phyloP scores from a whole-genome alignment of 2,113 vertebrate genomes.

The Pseudois nayaur region DNA sequence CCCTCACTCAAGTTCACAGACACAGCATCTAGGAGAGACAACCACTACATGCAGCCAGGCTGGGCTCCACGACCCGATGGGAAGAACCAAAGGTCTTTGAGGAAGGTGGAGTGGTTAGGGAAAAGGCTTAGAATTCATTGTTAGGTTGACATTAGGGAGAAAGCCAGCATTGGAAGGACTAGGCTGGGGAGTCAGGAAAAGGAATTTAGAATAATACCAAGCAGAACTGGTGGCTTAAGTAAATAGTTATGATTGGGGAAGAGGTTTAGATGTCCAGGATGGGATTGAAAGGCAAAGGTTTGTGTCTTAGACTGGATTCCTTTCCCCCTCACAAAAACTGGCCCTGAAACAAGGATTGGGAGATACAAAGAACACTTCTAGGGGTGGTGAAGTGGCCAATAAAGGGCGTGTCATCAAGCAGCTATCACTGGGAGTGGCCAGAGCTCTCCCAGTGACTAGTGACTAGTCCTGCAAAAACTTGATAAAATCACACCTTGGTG shows the following conservation, averaged over 20 bases:
- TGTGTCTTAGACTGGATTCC: background rate
- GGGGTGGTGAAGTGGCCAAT: background rate
- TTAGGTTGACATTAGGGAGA: background rate
- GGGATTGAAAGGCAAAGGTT: background rate
- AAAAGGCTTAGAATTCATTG: background rate
- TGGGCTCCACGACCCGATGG: background rate
- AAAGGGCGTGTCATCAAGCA: background rate
- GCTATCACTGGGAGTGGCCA: background rate
- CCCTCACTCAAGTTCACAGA: background rate
- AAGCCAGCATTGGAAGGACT: background rate
- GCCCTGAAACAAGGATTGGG: background rate
- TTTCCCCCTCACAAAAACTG: background rate
- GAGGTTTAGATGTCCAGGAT: background rate
- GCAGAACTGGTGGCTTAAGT: background rate
- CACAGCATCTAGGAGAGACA: background rate
- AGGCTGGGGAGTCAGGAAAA: background rate
- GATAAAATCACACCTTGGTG: background rate
- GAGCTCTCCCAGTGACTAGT: background rate
- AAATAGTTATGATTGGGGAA: background rate
- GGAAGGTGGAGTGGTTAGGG: background rate
- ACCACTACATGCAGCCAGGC: no score
- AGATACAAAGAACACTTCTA: background rate
- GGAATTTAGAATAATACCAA: background rate
- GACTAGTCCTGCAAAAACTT: background rate
- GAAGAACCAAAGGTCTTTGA: background rate